Evolutionary conservation across 1,140 invertebrate species (phyloP), one percentile per base, ranked within the genome.

Genomic region (Papilio aristodemus): DNA sequence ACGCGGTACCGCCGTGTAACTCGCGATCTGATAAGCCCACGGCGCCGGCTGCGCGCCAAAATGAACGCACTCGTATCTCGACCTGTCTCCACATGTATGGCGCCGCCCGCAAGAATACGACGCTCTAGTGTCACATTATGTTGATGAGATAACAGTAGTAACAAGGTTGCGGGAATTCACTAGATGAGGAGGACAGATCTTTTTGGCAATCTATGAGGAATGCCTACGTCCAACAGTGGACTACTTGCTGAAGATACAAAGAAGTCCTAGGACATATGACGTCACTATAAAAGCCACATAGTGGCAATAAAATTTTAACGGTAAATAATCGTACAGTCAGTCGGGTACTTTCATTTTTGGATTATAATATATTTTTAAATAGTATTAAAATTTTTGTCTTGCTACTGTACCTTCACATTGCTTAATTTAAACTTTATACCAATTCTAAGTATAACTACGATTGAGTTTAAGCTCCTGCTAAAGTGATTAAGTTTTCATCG

Each of bases 401-500:
- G 9, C 9, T 19, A 50, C 2, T 4, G 8, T 22, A 50, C 19
- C 17, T 50, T 50, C 46, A 25, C n/a, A 5, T 4, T 11, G 46
- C 4, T 54, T 19, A 46, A 46, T 46, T 19, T 2, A 46, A 46
- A 46, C 43, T 46, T 19, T 11, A 54, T 54, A 22, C 22, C 43
- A 17, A 11, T 11, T 9, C 11, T 17, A 19, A 46, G 9, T 46
- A 17, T 46, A 43, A 43, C 13, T 43, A 14, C n/a, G 13, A 6
- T 32, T 32, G 27, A 32, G 27, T 6, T 54, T 54, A 19, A 54
- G 10, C 19, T 54, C 11, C 10, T 11, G 11, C 19, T 22, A 54
- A 54, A 22, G 46, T 22, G 19, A 25, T 54, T 54, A 54, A 54
- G 9, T 54, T 25, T 54, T 54, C 17, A 54, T 54, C 46, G 19